phyloP scores from a whole-genome alignment of 1,140 invertebrate genomes.

The Heliconius himera region DNA sequence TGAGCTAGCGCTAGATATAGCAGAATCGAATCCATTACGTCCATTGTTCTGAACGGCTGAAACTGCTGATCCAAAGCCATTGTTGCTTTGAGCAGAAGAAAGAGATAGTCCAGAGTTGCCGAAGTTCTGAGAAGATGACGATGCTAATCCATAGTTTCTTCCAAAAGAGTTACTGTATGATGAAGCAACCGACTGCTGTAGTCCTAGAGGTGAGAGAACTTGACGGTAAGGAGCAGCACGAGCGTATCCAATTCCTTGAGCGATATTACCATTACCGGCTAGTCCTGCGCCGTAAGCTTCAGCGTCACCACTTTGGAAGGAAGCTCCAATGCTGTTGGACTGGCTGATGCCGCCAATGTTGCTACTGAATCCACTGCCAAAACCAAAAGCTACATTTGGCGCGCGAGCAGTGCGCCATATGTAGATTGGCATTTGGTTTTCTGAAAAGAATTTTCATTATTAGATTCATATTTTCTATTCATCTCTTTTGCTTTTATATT shows the following conservation, averaged over 20 bases:
- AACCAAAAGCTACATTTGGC: conserved; percentile 58
- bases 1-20: conserved; percentile 49
- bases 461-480: neutral
- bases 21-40: conserved; percentile 46
- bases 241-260: conserved; percentile 37
- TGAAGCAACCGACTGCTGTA: conserved; percentile 13
- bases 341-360: conserved; percentile 70
- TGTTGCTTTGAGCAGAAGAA: conserved; percentile 52
- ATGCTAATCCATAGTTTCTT: conserved; percentile 41
- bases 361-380: conserved; percentile 70
- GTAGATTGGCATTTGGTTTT: conserved; percentile 12
- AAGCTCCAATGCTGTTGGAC: conserved; percentile 59
- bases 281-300: conserved; percentile 57
- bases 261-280: conserved; percentile 32
- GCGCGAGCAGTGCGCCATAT: conserved; percentile 28
- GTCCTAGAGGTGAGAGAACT: neutral
- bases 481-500: neutral
- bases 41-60: conserved; percentile 48
- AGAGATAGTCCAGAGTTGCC: conserved; percentile 53
- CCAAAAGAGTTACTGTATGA: conserved; percentile 36
- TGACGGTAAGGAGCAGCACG: conserved; percentile 24
- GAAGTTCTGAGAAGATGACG: conserved; percentile 53
- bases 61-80: conserved; percentile 50
- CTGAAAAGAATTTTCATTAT: conserved; percentile 15
- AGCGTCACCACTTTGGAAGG: conserved; percentile 63